Conservation (phyloP, 1,140 invertebrate species). For the Babylonia areolata region DNA sequence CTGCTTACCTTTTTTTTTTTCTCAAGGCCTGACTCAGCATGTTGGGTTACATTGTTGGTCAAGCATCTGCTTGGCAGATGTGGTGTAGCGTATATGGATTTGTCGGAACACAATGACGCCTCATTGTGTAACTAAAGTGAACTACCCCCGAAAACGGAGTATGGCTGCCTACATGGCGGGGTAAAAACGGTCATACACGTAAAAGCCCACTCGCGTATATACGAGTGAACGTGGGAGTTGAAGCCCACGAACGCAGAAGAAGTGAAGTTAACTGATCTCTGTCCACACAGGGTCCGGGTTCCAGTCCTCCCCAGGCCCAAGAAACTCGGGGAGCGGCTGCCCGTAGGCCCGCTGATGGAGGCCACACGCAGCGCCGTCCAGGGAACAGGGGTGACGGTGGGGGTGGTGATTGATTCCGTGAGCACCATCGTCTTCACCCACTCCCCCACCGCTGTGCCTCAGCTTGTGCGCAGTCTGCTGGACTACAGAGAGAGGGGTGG, state of each 20-base stretch:
- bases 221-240: too few species aligned
- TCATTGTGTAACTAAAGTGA: neutral
- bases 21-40: too few species aligned
- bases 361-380: neutral
- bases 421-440: neutral
- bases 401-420: neutral
- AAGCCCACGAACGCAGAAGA: too few species aligned
- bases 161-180: too few species aligned
- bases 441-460: neutral
- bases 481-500: conserved; percentile 3
- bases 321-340: neutral
- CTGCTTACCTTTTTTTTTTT: neutral
- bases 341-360: neutral
- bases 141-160: too few species aligned
- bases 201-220: too few species aligned
- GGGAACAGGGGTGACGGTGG: neutral
- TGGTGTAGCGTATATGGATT: too few species aligned
- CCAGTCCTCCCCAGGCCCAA: neutral
- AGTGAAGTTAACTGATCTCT: too few species aligned
- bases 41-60: too few species aligned
- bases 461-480: neutral
- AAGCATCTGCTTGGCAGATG: too few species aligned
- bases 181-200: too few species aligned
- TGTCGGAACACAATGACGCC: too few species aligned
- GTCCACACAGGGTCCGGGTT: neutral